Conservation (phyloP, 2,113 vertebrate species). For the Albula glossodonta region DNA sequence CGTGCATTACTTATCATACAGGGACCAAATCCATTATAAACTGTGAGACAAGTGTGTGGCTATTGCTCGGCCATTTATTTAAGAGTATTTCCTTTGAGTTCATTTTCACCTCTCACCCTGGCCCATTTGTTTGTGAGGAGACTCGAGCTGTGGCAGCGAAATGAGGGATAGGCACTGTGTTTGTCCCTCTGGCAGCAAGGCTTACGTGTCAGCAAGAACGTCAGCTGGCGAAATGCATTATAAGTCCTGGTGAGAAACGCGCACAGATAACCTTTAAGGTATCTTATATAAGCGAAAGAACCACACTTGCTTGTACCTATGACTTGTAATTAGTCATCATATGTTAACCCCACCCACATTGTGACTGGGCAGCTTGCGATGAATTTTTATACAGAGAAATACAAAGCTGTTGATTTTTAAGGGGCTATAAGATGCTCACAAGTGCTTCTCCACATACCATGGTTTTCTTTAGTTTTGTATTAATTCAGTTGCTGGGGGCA, state of each 20-base stretch:
- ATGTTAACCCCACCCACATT: background rate
- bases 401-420: background rate
- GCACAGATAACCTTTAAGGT: background rate
- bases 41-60: background rate
- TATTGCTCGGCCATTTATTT: background rate
- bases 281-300: background rate
- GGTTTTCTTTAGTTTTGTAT: background rate
- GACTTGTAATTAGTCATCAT: background rate
- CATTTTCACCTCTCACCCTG: background rate
- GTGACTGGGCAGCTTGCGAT: background rate
- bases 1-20: background rate
- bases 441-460: background rate
- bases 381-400: background rate
- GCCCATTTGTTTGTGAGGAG: background rate
- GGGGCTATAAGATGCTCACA: background rate
- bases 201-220: background rate
- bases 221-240: background rate
- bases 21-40: background rate
- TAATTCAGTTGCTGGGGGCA: no score
- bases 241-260: background rate
- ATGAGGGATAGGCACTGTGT: background rate
- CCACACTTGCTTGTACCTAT: background rate
- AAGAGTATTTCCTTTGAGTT: background rate
- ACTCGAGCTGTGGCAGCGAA: background rate
- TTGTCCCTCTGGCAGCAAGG: background rate